Percentiles rank a stretch among this genome's conserved stretches.
Conservation (phyloP, 2,888 invertebrate genomes). For the Hypolimnas misippus region DNA sequence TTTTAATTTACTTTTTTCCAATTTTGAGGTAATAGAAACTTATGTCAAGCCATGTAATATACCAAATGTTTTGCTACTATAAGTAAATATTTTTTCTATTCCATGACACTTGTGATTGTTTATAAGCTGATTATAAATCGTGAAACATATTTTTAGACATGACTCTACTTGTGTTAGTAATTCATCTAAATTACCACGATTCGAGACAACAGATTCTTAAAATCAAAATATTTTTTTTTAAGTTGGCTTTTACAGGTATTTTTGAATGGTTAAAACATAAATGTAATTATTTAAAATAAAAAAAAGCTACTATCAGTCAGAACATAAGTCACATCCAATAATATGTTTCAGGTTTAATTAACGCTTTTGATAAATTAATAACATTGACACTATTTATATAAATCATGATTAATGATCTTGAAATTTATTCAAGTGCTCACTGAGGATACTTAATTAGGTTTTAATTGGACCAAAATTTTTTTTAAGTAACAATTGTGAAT, state of each 20-base stretch:
- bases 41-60: conserved; percentile 3
- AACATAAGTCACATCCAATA: too few species aligned
- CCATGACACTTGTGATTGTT: neutral
- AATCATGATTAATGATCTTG: neutral
- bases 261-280: too few species aligned
- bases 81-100: conserved; percentile 1
- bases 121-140: too few species aligned
- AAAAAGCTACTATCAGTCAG: too few species aligned
- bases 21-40: neutral
- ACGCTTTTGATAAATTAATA: neutral
- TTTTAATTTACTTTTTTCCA: neutral
- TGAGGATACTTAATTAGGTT: conserved; percentile 64
- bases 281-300: too few species aligned
- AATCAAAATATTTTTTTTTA: too few species aligned
- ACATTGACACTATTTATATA: neutral
- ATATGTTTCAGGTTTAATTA: neutral
- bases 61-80: conserved; percentile 8
- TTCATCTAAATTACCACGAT: too few species aligned
- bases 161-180: too few species aligned
- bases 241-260: too few species aligned
- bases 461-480: conserved; percentile 28
- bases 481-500: conserved; percentile 5
- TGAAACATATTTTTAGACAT: too few species aligned
- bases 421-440: conserved; percentile 56
- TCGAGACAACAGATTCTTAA: too few species aligned